Evolutionary conservation across 2,888 invertebrate species (phyloP).

Genomic region (Catotricha subobsoleta): DNA sequence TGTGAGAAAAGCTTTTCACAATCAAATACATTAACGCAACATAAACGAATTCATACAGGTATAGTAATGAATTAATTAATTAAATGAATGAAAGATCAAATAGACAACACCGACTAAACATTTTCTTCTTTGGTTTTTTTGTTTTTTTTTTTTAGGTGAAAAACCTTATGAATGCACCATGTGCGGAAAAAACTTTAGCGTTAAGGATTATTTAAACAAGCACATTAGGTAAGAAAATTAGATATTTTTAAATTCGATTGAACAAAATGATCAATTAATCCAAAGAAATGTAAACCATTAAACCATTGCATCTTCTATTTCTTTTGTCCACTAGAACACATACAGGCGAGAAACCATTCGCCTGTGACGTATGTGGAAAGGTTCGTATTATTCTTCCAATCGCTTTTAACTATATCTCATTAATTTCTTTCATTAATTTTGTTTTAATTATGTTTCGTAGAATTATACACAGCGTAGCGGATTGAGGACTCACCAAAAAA

Average conservation of each 20-base stretch:
- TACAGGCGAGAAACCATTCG: constrained; percentile 2
- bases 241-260: no score
- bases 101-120: no score
- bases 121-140: not conserved
- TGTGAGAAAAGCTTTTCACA: constrained; percentile 20
- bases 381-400: no score
- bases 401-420: no score
- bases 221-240: constrained; percentile 31
- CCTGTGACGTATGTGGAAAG: constrained; percentile 1
- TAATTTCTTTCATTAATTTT: no score
- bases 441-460: no score
- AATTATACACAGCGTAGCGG: constrained; percentile 2
- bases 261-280: no score
- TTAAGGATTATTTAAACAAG: constrained; percentile 31
- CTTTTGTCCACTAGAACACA: not conserved
- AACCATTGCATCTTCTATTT: not conserved
- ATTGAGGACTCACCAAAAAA: constrained; percentile 5
- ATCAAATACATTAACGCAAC: constrained; percentile 30
- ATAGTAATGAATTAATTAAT: no score
- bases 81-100: no score
- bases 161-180: constrained; percentile 28
- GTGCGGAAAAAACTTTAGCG: constrained; percentile 30
- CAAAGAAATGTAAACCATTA: not conserved
- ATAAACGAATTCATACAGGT: constrained; percentile 30
- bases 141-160: constrained; percentile 12